Evolutionary conservation across 1,140 invertebrate genomes (phyloP).

Genomic region (Papilio xuthus): DNA sequence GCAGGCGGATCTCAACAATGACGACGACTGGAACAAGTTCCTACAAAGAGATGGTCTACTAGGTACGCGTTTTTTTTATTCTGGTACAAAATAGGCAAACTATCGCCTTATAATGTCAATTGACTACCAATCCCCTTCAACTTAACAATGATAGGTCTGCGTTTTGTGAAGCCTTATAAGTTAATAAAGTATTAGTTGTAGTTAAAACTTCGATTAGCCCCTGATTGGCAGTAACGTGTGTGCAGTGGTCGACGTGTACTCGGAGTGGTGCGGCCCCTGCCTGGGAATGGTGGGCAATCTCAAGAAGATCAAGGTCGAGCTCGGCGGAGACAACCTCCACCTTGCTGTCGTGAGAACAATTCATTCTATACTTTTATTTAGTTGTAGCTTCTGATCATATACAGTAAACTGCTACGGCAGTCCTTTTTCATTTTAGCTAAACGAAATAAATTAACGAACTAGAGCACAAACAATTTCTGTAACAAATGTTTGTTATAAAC

Average conservation of each 20-base stretch:
- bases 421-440: too few species aligned
- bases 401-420: too few species aligned
- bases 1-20: constrained; percentile 90
- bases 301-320: constrained; percentile 94
- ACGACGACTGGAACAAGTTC: constrained; percentile 94
- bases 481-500: constrained; percentile 3
- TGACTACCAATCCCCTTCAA: too few species aligned
- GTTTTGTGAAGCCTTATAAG: too few species aligned
- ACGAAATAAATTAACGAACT: not conserved
- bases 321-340: constrained; percentile 91
- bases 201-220: too few species aligned
- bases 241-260: constrained; percentile 93
- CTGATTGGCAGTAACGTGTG: not conserved
- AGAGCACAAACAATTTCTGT: not conserved
- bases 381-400: too few species aligned
- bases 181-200: too few species aligned
- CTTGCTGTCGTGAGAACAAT: constrained; percentile 88
- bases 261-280: constrained; percentile 97
- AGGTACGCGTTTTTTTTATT: constrained; percentile 81
- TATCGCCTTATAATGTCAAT: too few species aligned
- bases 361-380: not conserved
- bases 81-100: not conserved
- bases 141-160: too few species aligned
- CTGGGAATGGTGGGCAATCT: constrained; percentile 92
- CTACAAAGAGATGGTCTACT: constrained; percentile 89